Conservation (phyloP, 1,140 invertebrate genomes). For the Ganaspis sp. region DNA sequence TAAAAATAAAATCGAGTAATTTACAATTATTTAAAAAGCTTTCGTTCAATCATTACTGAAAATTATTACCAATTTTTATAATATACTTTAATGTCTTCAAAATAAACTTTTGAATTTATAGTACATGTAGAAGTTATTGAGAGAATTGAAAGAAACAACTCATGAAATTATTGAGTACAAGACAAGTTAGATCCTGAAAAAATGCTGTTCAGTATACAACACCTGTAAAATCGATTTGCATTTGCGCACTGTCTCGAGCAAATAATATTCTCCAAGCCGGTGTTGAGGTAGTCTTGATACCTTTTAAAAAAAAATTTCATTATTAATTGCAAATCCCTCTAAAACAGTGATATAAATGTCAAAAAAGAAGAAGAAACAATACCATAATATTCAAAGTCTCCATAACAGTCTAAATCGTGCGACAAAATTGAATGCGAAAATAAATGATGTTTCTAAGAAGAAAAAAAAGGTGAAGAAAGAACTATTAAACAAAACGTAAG, state of each 20-base stretch:
- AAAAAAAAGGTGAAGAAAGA: conserved; percentile 11
- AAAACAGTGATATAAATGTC: conserved; percentile 1
- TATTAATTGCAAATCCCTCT: neutral
- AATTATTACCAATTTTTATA: too few species aligned
- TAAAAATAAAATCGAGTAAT: too few species aligned
- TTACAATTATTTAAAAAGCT: too few species aligned
- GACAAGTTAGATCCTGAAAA: conserved; percentile 5
- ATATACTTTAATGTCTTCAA: neutral
- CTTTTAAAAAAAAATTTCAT: too few species aligned
- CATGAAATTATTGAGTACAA: neutral
- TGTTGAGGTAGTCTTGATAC: neutral
- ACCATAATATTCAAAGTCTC: neutral
- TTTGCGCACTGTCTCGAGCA: conserved; percentile 21
- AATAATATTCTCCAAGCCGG: conserved; percentile 22
- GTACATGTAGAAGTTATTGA: neutral
- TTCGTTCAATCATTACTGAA: too few species aligned
- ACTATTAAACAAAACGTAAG: conserved; percentile 20
- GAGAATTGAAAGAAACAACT: neutral
- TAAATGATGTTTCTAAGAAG: conserved; percentile 17
- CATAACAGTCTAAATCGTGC: neutral
- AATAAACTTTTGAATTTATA: neutral
- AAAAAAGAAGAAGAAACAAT: conserved; percentile 26
- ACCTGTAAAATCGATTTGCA: conserved; percentile 20
- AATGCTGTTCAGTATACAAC: conserved; percentile 8
- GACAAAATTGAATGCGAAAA: conserved; percentile 6